Evolutionary conservation across 2,888 invertebrate genomes (phyloP).

Genomic region (Allacma fusca): DNA sequence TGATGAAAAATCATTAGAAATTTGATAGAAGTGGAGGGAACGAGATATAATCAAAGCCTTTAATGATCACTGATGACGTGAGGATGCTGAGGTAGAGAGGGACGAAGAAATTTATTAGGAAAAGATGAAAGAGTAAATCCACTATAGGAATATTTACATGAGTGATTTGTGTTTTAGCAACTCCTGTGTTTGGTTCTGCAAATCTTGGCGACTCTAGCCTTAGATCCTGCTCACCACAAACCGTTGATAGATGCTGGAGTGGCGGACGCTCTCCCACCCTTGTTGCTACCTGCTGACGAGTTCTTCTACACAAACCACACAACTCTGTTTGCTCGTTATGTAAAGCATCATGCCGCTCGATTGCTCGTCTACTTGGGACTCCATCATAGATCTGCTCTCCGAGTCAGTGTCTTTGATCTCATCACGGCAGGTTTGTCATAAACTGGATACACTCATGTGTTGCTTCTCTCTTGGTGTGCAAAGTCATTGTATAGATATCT

Average conservation of each 20-base stretch:
- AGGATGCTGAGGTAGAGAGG: not conserved
- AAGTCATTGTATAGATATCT: not conserved
- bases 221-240: slow-evolving; percentile 69
- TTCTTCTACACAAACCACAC: slow-evolving; percentile 75
- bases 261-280: slow-evolving; percentile 71
- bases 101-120: not conserved
- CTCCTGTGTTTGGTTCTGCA: slow-evolving; percentile 72
- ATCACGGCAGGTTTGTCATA: slow-evolving; percentile 66
- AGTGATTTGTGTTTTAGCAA: slow-evolving; percentile 66
- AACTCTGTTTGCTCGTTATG: slow-evolving; percentile 71
- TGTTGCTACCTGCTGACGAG: slow-evolving; percentile 73
- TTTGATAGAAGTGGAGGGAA: not conserved
- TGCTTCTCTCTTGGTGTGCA: not conserved
- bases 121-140: slow-evolving; percentile 21
- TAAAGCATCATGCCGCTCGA: slow-evolving; percentile 73
- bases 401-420: slow-evolving; percentile 70
- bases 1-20: not conserved
- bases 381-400: slow-evolving; percentile 70
- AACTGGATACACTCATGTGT: slow-evolving; percentile 26
- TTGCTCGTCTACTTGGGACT: slow-evolving; percentile 72
- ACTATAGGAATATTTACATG: not conserved
- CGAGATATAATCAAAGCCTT: not conserved
- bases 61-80: not conserved
- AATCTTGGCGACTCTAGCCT: slow-evolving; percentile 69
- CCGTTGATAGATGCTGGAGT: slow-evolving; percentile 69